Conservation (phyloP, 2,797 vertebrate genomes). For the Siniperca scherzeri region DNA sequence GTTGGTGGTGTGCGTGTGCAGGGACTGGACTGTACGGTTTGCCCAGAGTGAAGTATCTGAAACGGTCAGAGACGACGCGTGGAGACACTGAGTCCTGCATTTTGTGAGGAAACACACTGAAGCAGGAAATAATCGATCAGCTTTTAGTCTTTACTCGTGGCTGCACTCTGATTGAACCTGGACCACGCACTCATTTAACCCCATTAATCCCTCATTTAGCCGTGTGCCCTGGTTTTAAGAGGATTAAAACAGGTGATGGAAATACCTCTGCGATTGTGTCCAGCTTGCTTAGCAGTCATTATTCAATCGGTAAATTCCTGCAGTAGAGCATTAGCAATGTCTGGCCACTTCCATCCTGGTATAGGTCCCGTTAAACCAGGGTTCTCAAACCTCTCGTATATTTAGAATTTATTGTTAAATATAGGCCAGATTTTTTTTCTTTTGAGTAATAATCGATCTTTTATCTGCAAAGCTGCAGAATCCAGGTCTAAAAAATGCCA, state of each 20-base stretch:
- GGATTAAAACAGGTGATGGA: slow-evolving; percentile 72
- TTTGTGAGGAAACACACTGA: background rate
- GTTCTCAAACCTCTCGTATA: background rate
- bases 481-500: background rate
- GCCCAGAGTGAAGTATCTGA: slow-evolving; percentile 3
- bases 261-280: slow-evolving; percentile 46
- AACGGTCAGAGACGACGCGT: background rate
- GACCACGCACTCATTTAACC: slow-evolving; percentile 59
- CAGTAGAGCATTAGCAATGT: background rate
- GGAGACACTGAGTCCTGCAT: background rate
- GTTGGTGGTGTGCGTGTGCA: background rate
- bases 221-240: slow-evolving; percentile 52
- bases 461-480: background rate
- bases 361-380: background rate
- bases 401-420: background rate
- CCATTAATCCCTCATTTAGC: slow-evolving; percentile 66
- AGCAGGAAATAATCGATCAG: slow-evolving; percentile 44
- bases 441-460: no score
- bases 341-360: background rate
- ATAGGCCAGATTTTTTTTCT: background rate
- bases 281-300: slow-evolving; percentile 24
- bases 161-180: slow-evolving; percentile 59
- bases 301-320: slow-evolving; percentile 10
- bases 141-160: background rate
- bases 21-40: background rate